Conservation (phyloP, 2,797 vertebrate species). For the Peromyscus aztecus region DNA sequence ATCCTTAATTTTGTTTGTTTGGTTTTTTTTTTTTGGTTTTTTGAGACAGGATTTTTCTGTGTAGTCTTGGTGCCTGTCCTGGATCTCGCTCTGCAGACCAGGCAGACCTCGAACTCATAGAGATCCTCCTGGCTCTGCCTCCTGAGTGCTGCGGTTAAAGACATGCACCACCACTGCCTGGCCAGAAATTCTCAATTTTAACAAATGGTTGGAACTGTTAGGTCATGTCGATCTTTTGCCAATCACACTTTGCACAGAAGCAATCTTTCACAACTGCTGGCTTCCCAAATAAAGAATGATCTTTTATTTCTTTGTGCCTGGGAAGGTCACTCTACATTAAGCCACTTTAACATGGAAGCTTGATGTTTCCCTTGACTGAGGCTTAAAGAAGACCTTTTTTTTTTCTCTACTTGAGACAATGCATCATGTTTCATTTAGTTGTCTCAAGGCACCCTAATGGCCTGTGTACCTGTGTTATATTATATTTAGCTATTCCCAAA, state of each 20-base stretch:
- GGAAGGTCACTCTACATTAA: neutral
- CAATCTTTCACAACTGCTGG: neutral
- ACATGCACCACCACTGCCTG: no score
- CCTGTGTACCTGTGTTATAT: neutral
- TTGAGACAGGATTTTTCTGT: no score
- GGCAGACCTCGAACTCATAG: no score
- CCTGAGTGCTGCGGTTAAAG: no score
- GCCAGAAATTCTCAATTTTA: no score
- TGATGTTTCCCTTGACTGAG: neutral
- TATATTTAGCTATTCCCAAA: neutral
- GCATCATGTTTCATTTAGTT: neutral
- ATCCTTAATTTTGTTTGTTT: no score
- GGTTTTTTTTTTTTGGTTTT: no score
- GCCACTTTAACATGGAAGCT: neutral
- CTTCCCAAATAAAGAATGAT: neutral
- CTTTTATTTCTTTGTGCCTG: neutral
- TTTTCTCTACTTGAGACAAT: fast-evolving
- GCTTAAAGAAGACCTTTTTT: neutral
- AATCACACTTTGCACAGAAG: neutral
- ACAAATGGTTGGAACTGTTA: neutral
- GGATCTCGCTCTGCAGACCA: no score
- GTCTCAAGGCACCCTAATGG: neutral
- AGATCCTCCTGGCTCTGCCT: no score
- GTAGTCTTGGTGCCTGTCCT: no score
- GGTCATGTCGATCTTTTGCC: neutral